Evolutionary conservation across 2,888 invertebrate genomes (phyloP).

Genomic region (Aphelenchoides bicaudatus): DNA sequence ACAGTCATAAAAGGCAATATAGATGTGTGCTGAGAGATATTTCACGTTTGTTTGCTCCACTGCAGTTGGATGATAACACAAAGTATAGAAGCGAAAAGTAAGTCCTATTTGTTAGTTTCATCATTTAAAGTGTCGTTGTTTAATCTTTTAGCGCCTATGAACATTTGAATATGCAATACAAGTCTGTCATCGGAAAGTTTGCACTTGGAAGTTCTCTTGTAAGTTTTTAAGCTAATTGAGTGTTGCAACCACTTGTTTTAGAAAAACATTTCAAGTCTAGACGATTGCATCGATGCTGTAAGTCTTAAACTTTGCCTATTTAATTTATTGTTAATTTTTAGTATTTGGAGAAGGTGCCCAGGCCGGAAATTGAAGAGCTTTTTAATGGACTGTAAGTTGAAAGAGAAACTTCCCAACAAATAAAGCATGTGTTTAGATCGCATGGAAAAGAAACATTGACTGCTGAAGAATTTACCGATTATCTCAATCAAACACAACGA

Average conservation of each 20-base stretch:
- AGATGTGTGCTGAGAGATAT: constrained; percentile 45
- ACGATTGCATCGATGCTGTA: constrained; percentile 20
- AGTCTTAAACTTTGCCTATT: too few relatives aligned
- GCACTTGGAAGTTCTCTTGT: constrained; percentile 3
- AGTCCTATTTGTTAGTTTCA: background rate
- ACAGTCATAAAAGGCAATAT: constrained; percentile 34
- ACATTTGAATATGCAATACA: constrained; percentile 10
- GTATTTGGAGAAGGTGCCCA: constrained; percentile 22
- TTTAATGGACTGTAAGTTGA: constrained; percentile 33
- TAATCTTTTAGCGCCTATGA: constrained; percentile 13
- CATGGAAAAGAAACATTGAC: constrained; percentile 20
- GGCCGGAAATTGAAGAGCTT: constrained; percentile 30
- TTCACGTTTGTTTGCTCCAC: constrained; percentile 39
- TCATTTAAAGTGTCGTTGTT: too few relatives aligned
- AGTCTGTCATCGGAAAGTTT: constrained; percentile 1
- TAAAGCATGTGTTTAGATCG: constrained; percentile 6
- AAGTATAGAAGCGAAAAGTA: constrained; percentile 20
- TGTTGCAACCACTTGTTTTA: too few relatives aligned
- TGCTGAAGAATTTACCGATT: constrained; percentile 36
- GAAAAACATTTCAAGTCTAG: too few relatives aligned
- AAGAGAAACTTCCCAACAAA: too few relatives aligned
- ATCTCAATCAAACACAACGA: constrained; percentile 68
- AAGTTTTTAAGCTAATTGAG: background rate
- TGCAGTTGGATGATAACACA: background rate
- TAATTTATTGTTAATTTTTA: too few relatives aligned